Conservation (phyloP, 2,888 invertebrate genomes). For the Metallyticus violacea region DNA sequence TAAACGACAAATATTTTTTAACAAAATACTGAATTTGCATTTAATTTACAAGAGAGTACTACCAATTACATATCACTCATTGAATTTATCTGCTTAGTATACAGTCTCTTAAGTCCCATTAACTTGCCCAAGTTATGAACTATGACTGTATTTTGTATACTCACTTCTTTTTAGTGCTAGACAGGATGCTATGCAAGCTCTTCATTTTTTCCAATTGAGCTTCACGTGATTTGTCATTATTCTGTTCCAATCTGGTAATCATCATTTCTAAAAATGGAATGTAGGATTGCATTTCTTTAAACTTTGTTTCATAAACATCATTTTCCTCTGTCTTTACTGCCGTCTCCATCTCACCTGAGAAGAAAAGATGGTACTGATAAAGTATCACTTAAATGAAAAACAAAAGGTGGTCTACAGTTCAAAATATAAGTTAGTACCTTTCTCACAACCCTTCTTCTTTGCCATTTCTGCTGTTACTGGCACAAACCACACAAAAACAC, state of each 20-base stretch:
- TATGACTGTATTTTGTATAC: too few relatives aligned
- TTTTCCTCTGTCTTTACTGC: background rate
- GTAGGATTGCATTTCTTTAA: conserved; percentile 60
- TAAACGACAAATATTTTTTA: too few relatives aligned
- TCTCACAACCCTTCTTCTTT: background rate
- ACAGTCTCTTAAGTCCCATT: too few relatives aligned
- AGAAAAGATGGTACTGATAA: background rate
- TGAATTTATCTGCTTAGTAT: too few relatives aligned
- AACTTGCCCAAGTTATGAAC: too few relatives aligned
- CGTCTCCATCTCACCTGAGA: background rate
- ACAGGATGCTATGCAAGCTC: conserved; percentile 59
- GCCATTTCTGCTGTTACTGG: background rate
- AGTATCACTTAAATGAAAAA: background rate
- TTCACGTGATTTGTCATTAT: conserved; percentile 53
- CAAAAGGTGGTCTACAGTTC: background rate
- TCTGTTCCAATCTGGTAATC: conserved; percentile 61
- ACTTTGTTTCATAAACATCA: background rate
- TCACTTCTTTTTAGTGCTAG: conserved; percentile 62
- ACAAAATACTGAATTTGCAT: too few relatives aligned
- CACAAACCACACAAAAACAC: background rate
- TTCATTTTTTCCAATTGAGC: conserved; percentile 55
- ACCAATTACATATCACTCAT: too few relatives aligned
- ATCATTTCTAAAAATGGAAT: conserved; percentile 71
- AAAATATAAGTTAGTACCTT: background rate
- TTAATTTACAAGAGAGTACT: too few relatives aligned